Evolutionary conservation across 2,113 vertebrate genomes (phyloP), one percentile per base, ranked within the genome.

Genomic region (Sebastes schlegelii): DNA sequence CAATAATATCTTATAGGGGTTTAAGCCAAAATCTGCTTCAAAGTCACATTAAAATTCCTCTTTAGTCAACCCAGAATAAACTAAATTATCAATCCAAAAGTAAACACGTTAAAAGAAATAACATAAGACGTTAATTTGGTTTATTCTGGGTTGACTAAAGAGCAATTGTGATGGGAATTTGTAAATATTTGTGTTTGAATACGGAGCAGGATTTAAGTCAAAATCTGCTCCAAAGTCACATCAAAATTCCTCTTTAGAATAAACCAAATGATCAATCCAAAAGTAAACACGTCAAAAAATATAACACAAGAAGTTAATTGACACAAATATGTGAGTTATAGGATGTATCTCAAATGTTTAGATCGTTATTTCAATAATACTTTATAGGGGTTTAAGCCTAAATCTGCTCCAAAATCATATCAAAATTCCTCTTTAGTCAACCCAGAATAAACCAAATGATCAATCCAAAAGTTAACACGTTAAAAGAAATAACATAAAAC

Each of bases 141-240:
- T 34, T 34, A 34, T 34, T 34, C 34, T 34, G 34, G 34, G 34
- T 34, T 34, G 4, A 34, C 34, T 34, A 34, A 34, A 34, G 34
- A 34, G 34, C 0, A 34, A 34, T 4, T 4, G 34, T 34, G 34
- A 34, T 72, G 34, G 26, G 48, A 72, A 79, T 86, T 42, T 70
- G 72, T 86, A 70, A 87, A 88, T 80, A 75, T 86, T 86, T 82
- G 79, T 46, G 49, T 63, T 69, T 34, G 40, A 61, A 83, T 66
- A 49, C 52, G 49, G 64, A 62, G 61, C 86, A 74, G 42, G 17
- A 40, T 46, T 86, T 83, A 34, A 85, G 1, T 8, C 19, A 46
- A 72, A 34, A 34, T 34, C 34, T 34, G 34, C 34, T 34, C 3
- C 34, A 34, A 34, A 34, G 34, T 34, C 34, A 34, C 34, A 34